Conservation (phyloP, 2,113 vertebrate genomes). For the Phaethornis superciliosus region DNA sequence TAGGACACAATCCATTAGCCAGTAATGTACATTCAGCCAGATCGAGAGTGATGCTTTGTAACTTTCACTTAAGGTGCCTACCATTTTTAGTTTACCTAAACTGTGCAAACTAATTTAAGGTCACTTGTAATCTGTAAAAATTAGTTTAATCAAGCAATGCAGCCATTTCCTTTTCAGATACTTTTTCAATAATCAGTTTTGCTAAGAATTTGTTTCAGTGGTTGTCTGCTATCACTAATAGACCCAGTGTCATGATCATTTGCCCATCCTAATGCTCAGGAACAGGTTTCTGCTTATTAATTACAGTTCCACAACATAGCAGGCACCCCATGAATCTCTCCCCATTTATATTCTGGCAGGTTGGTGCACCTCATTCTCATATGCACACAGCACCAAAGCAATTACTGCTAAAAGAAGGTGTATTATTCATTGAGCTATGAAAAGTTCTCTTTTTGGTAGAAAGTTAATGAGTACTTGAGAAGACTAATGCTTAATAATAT, state of each 20-base stretch:
- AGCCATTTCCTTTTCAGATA: background rate
- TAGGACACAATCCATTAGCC: background rate
- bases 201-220: background rate
- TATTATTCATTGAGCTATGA: conserved; percentile 13
- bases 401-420: conserved; percentile 46
- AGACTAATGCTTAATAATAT: conserved; percentile 50
- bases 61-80: background rate
- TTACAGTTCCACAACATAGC: background rate
- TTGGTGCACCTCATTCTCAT: background rate
- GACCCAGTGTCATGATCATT: background rate
- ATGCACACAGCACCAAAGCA: conserved; percentile 19
- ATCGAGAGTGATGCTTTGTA: background rate
- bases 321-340: background rate
- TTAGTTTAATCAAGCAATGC: background rate
- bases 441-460: conserved; percentile 17
- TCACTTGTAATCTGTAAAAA: background rate
- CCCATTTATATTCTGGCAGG: conserved; percentile 27
- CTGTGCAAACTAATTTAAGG: background rate
- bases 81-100: background rate
- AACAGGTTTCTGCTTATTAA: conserved; percentile 26
- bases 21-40: background rate
- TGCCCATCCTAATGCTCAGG: background rate
- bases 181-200: background rate
- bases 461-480: conserved; percentile 48
- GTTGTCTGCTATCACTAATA: background rate